Percentiles rank a stretch among this genome's conserved stretches.
These are phyloP conservation scores for Taxidea taxus DNA, from an alignment of 2,113 vertebrate species.

Conservation along the genomic window DNA sequence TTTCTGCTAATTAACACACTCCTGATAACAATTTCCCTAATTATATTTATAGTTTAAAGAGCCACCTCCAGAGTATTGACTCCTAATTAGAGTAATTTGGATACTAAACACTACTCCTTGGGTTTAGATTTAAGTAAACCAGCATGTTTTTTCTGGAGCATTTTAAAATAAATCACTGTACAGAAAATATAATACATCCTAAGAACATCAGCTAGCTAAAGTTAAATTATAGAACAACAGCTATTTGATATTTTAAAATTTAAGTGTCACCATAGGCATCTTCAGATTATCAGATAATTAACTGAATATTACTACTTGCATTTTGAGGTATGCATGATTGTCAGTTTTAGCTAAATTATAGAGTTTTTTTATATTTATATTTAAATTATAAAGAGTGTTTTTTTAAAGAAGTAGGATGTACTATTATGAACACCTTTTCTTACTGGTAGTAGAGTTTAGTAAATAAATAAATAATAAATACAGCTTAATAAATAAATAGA, in stretches of 20 bases:
- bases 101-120: background rate
- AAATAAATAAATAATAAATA: no score
- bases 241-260: slow-evolving; percentile 9
- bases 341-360: background rate
- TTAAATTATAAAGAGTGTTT: background rate
- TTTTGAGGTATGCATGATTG: background rate
- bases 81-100: background rate
- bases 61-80: background rate
- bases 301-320: background rate
- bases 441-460: background rate
- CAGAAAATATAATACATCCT: background rate
- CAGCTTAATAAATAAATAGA: background rate
- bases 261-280: background rate
- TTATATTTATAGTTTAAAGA: background rate
- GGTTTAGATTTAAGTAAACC: background rate
- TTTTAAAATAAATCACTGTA: background rate
- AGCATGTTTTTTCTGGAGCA: background rate
- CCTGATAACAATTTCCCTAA: background rate
- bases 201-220: background rate
- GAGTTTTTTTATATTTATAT: no score
- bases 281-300: background rate
- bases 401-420: no score
- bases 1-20: slow-evolving; percentile 38
- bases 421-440: background rate
- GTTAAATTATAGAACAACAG: background rate